Evolutionary conservation across 2,888 invertebrate genomes (phyloP).

Genomic region (Drosophila yooni): DNA sequence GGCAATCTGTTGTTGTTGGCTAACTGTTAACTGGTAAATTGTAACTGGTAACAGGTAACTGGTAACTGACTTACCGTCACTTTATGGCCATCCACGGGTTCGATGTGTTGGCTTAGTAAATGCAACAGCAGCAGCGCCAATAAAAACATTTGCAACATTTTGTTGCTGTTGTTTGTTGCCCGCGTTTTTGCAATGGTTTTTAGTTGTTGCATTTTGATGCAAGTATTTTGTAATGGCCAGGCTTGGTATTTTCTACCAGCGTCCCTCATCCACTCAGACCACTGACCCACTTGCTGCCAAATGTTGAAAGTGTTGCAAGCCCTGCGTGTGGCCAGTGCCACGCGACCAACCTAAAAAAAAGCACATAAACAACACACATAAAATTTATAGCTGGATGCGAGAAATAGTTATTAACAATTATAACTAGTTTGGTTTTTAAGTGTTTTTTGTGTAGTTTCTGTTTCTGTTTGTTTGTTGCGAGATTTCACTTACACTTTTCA

Average conservation of each 20-base stretch:
- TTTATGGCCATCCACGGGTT: constrained; percentile 71
- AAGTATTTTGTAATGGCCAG: constrained; percentile 55
- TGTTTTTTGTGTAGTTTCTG: constrained; percentile 2
- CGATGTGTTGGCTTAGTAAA: constrained; percentile 52
- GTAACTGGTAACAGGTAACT: constrained; percentile 14
- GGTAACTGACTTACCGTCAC: constrained; percentile 73
- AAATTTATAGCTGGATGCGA: neutral
- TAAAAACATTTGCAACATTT: constrained; percentile 36
- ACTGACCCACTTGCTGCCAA: constrained; percentile 52
- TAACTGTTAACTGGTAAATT: neutral
- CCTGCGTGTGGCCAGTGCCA: constrained; percentile 22
- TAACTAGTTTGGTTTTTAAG: constrained; percentile 11
- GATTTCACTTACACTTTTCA: constrained; percentile 59
- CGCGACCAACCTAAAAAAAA: constrained; percentile 33
- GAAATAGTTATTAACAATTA: constrained; percentile 26
- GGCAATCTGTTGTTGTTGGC: constrained; percentile 10
- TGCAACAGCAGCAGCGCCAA: constrained; percentile 56
- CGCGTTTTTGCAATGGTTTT: constrained; percentile 5
- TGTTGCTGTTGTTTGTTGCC: constrained; percentile 25
- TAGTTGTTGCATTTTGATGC: constrained; percentile 52
- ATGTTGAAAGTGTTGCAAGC: constrained; percentile 39
- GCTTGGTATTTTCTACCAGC: constrained; percentile 28
- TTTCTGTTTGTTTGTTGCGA: constrained; percentile 12
- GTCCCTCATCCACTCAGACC: constrained; percentile 30
- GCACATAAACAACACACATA: neutral